Conservation (phyloP, 2,113 vertebrate genomes). For the Alectura lathami region DNA sequence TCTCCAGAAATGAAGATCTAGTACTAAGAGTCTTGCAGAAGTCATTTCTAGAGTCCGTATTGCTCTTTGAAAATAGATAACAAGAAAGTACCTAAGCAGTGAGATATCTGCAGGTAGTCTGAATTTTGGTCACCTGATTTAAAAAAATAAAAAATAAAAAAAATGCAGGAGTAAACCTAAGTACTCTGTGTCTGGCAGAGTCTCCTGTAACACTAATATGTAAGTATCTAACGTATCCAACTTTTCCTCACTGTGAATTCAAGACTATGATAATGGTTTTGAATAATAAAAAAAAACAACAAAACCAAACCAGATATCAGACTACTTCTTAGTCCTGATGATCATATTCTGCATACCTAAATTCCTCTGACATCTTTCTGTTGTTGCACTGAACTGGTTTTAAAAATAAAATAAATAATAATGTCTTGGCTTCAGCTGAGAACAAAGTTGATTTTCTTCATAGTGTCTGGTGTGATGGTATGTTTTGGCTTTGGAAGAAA, state of each 20-base stretch:
- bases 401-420: background rate
- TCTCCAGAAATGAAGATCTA: background rate
- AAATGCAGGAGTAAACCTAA: background rate
- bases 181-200: background rate
- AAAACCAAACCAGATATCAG: background rate
- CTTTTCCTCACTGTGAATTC: background rate
- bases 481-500: no score
- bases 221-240: background rate
- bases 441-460: no score
- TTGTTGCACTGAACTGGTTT: background rate
- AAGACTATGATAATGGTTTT: background rate
- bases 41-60: background rate
- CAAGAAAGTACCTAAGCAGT: background rate
- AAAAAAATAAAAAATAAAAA: no score
- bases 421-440: no score
- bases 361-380: background rate
- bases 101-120: background rate
- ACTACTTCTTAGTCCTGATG: background rate
- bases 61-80: background rate
- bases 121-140: background rate
- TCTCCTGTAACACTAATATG: background rate
- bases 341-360: background rate
- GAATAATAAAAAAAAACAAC: background rate
- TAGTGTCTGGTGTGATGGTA: no score
- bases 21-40: background rate